Base-by-base conservation (phyloP, 2,888 invertebrate genomes). In the Microplitis deprimator region DNA sequence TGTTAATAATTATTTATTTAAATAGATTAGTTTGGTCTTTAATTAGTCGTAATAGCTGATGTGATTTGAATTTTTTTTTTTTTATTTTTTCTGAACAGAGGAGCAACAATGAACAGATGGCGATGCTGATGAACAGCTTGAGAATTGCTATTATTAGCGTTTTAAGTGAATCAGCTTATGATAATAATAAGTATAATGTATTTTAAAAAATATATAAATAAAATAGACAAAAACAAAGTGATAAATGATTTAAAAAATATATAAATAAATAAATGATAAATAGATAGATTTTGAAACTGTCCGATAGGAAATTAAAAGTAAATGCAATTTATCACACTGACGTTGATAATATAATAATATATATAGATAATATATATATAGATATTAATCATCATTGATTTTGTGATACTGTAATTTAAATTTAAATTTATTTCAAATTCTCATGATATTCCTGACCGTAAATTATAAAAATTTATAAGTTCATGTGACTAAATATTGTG, bases 301-400 rank as follows among this genome's bases (percentile, higher is more conserved):
- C 50, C 50, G 50, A 13, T 50, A 8, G 50, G 50, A 50, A 50
- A 50, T 50, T 8, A 50, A 6, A 50, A 50, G 50, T 50, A 5
- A 13, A 10, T 13, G 50, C 50, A 50, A 50, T 50, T 50, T 50
- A 50, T 50, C 13, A 50, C 50, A 50, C 13, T 10, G 50, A 50
- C 13, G 10, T 40, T 73, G 60, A 67, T 73, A 29, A 39, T 70
- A 75, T 78, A 69, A 17, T 73, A 39, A 41, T 59, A 62, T 70
- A 50, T 76, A 68, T 20, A 20, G n/a, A 20, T 20, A 20, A 20
- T 20, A 75, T 8, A 50, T 78, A 59, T 79, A 40, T 20, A 50
- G 50, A 50, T 50, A 50, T 13, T 50, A 50, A 50, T 50, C 50
- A 50, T 3, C 13, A 50, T 76, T 60, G 50, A 73, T 68, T 71